A percentile compares a stretch with the other conserved stretches of the same genome.
These are phyloP conservation scores for Drosophila lini DNA, from an alignment of 1,140 invertebrate species.

Conservation along the genomic window DNA sequence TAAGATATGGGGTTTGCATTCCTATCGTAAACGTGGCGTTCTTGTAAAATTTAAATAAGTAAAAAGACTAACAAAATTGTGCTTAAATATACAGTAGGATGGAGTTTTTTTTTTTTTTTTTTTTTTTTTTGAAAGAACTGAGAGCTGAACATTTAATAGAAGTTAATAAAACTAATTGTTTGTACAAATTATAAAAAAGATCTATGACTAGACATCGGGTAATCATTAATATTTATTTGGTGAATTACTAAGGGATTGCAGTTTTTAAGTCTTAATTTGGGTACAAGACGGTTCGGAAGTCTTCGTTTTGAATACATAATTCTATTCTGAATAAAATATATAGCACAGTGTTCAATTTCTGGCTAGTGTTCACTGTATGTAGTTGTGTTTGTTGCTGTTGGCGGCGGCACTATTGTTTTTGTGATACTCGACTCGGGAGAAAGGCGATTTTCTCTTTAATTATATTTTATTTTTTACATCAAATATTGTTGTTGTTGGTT, in stretches of 20 bases:
- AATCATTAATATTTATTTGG: not conserved
- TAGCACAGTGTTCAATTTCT: not conserved
- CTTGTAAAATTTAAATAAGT: not conserved
- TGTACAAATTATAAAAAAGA: not conserved
- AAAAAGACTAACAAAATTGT: not conserved
- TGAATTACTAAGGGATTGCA: not conserved
- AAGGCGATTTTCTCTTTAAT: constrained; percentile 82
- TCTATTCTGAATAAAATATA: not conserved
- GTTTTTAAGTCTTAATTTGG: no score
- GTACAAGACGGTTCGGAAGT: no score
- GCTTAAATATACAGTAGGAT: not conserved
- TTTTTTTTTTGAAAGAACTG: not conserved
- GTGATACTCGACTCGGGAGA: constrained; percentile 73
- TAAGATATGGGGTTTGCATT: not conserved
- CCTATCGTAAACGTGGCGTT: constrained; percentile 4
- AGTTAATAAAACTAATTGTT: not conserved
- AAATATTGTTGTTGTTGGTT: constrained; percentile 60
- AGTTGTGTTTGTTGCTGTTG: constrained; percentile 49
- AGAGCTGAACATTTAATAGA: not conserved
- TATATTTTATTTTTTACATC: constrained; percentile 82
- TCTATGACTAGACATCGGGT: not conserved
- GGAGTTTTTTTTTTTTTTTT: not conserved
- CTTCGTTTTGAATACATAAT: not conserved
- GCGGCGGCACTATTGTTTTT: constrained; percentile 77
- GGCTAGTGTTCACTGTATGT: not conserved